phyloP scores from a whole-genome alignment of 2,888 invertebrate species.

The Pyrrhia umbra region DNA sequence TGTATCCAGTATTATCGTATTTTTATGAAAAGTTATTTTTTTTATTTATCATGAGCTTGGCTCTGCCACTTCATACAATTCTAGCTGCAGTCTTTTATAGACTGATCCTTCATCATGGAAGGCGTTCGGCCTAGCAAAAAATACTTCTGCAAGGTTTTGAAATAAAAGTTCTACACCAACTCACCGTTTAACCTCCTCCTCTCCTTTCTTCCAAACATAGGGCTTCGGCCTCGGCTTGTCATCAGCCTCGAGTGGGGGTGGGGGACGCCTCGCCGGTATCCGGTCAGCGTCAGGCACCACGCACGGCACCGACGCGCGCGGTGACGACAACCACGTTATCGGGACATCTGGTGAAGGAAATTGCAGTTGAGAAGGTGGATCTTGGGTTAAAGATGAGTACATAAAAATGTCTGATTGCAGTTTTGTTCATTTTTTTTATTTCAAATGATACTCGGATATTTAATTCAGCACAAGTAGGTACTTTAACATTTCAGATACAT shows the following conservation, averaged over 20 bases:
- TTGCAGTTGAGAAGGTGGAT: neutral
- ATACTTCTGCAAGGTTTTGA: no score
- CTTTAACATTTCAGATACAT: no score
- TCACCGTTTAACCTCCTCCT: conserved; percentile 74
- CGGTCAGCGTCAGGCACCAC: conserved; percentile 72
- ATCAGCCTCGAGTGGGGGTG: conserved; percentile 78
- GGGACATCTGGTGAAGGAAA: conserved; percentile 75
- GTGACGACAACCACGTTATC: conserved; percentile 78
- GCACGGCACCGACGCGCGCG: conserved; percentile 78
- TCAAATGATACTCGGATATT: no score
- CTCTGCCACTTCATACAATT: no score
- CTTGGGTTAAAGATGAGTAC: neutral
- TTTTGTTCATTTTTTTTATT: neutral
- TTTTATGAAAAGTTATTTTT: no score
- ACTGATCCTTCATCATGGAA: no score
- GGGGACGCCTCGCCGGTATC: conserved; percentile 72
- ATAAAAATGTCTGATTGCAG: neutral
- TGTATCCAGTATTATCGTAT: no score
- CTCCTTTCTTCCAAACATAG: conserved; percentile 72
- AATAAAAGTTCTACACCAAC: neutral
- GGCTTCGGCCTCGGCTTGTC: conserved; percentile 68
- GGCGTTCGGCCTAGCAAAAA: no score
- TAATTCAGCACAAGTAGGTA: no score
- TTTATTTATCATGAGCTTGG: no score
- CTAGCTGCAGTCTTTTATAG: no score